These are phyloP conservation scores for Rhingia rostrata DNA, from an alignment of 2,888 invertebrate species.

Conservation along the genomic window DNA sequence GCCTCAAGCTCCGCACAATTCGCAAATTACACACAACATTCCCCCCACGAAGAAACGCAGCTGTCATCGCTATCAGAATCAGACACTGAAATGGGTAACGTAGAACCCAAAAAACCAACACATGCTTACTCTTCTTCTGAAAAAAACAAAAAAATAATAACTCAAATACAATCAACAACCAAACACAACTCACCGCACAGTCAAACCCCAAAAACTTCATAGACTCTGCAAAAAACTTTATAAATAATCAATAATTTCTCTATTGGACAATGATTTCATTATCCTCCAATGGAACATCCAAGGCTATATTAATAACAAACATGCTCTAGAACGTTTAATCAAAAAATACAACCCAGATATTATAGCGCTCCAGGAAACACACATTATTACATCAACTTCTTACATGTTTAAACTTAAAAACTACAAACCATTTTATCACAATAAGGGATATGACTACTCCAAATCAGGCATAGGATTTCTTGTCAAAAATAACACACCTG, in stretches of 20 bases:
- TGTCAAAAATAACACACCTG: no score
- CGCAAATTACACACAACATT: no score
- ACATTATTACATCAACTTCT: constrained; percentile 9
- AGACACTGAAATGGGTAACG: no score
- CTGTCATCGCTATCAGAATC: no score
- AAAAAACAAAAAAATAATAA: background rate
- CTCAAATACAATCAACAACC: constrained; percentile 6
- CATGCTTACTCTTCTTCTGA: background rate
- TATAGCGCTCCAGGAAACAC: constrained; percentile 8
- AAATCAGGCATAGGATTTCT: no score
- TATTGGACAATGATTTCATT: constrained; percentile 4
- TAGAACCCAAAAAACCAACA: no score
- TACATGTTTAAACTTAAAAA: constrained; percentile 7
- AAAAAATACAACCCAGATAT: constrained; percentile 16
- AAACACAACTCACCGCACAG: background rate
- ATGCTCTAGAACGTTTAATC: background rate
- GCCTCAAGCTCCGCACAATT: no score
- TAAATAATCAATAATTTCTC: constrained; percentile 22
- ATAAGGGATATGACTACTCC: no score
- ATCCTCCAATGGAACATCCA: constrained; percentile 30
- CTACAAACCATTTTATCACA: constrained; percentile 4
- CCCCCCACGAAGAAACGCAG: no score
- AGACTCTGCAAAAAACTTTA: constrained; percentile 7
- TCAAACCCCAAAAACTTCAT: background rate
- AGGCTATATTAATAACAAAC: constrained; percentile 32